Evolutionary conservation across 1,140 invertebrate genomes (phyloP), one percentile per base, ranked within the genome.

Genomic region (Drosophila parabipectinata): DNA sequence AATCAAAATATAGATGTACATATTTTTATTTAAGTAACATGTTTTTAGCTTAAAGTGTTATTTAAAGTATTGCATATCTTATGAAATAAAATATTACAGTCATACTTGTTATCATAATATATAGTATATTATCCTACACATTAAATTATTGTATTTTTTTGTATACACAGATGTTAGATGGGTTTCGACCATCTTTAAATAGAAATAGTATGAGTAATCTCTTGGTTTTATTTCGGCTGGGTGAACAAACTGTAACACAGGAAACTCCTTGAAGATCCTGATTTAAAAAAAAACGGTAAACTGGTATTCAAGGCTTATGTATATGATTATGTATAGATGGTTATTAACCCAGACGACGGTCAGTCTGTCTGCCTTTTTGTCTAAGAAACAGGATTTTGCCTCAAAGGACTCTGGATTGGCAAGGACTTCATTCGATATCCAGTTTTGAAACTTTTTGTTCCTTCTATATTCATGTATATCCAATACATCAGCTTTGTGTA

Each of bases 331-430:
- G 3, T 21, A 21, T n/a, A 28, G 28, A 64, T 60, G 61, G 58
- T 34, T 37, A 45, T 64, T 64, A 28, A 6, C 21, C 58, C 62
- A 64, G 62, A 48, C 54, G 54, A 10, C 12, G n/a, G 12, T 12
- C 5, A 37, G 12, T 37, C 53, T 64, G 60, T 61, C 57, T 64
- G 61, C 30, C 18, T 34, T 61, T 50, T 58, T 50, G 41, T 58
- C 41, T n/a, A 28, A n/a, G 15, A 45, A 48, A 64, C 54, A 64
- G 62, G 62, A 64, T 64, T 6, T 37, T 44, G 14, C 10, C 3
- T 60, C 21, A 37, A 64, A 62, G 54, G 24, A 41, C 32, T 62
- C 58, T 6, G 39, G 62, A 37, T 66, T 50, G 10, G 34, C 12
- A 10, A 37, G 10, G 5, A 1, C 26, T 28, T 4, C 26, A 28